Conservation (phyloP, 2,888 invertebrate species). For the Onthophagus sagittarius region DNA sequence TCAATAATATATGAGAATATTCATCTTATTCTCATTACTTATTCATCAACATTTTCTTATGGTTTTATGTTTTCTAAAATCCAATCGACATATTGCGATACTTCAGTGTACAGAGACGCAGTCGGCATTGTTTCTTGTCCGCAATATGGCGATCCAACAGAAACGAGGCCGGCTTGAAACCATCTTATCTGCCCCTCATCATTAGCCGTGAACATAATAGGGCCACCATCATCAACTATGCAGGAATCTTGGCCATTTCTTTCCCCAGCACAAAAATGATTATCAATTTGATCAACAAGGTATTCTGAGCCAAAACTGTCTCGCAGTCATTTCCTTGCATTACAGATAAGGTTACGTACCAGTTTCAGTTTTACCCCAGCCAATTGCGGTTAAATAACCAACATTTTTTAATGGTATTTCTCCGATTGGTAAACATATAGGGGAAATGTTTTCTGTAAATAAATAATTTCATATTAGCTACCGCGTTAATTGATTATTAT, state of each 20-base stretch:
- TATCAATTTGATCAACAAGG: conserved; percentile 33
- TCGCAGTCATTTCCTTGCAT: not conserved
- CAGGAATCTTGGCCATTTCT: conserved; percentile 63
- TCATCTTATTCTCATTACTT: not conserved
- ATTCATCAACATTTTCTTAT: not conserved
- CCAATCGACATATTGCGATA: conserved; percentile 58
- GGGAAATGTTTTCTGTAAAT: conserved; percentile 13
- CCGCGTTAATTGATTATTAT: no score
- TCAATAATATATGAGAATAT: not conserved
- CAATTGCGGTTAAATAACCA: conserved; percentile 14
- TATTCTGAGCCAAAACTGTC: not conserved
- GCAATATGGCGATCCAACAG: conserved; percentile 50
- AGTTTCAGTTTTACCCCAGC: conserved; percentile 15
- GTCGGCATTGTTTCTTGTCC: conserved; percentile 57
- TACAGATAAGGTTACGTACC: conserved; percentile 7
- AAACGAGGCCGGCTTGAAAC: conserved; percentile 51
- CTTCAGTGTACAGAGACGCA: conserved; percentile 62
- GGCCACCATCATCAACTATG: conserved; percentile 53
- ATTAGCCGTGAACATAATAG: conserved; percentile 59
- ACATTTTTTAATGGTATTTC: not conserved
- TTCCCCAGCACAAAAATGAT: conserved; percentile 67
- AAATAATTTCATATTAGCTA: no score
- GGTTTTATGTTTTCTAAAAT: conserved; percentile 45
- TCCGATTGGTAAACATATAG: conserved; percentile 10
- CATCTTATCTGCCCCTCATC: conserved; percentile 26